A percentile compares a stretch with the other conserved stretches of the same genome.
Conservation (phyloP, 1,140 invertebrate species). For the Agraylea sexmaculata region DNA sequence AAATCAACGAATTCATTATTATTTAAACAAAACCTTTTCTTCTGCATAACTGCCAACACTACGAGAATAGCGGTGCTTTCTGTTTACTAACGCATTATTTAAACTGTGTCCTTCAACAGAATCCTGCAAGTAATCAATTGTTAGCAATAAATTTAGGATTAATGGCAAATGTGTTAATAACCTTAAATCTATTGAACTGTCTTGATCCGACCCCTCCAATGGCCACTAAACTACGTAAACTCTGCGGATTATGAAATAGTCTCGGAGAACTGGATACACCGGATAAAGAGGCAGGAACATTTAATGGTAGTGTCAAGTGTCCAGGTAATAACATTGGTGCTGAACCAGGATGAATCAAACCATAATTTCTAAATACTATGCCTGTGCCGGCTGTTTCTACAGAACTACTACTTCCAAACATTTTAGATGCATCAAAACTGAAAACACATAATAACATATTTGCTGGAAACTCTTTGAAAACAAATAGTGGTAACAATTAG, state of each 20-base stretch:
- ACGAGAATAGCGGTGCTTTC: conserved; percentile 32
- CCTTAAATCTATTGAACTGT: conserved; percentile 38
- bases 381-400: conserved; percentile 20
- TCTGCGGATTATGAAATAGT: conserved; percentile 28
- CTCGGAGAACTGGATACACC: conserved; percentile 19
- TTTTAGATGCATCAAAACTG: conserved; percentile 13
- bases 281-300: neutral
- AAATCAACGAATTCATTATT: conserved; percentile 8
- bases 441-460: conserved; percentile 5
- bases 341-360: conserved; percentile 6
- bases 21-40: conserved; percentile 27
- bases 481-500: neutral
- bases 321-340: neutral
- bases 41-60: conserved; percentile 38
- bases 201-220: conserved; percentile 28
- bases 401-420: conserved; percentile 16
- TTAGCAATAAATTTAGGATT: conserved; percentile 1
- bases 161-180: conserved; percentile 11
- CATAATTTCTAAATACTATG: conserved; percentile 9
- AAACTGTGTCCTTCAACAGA: conserved; percentile 31
- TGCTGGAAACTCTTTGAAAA: neutral
- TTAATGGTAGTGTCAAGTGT: neutral
- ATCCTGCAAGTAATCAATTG: conserved; percentile 24
- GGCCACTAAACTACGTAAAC: conserved; percentile 33
- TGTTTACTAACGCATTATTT: conserved; percentile 24